These are phyloP conservation scores for Myotis yumanensis DNA, from an alignment of 2,113 vertebrate genomes.

Conservation along the genomic window DNA sequence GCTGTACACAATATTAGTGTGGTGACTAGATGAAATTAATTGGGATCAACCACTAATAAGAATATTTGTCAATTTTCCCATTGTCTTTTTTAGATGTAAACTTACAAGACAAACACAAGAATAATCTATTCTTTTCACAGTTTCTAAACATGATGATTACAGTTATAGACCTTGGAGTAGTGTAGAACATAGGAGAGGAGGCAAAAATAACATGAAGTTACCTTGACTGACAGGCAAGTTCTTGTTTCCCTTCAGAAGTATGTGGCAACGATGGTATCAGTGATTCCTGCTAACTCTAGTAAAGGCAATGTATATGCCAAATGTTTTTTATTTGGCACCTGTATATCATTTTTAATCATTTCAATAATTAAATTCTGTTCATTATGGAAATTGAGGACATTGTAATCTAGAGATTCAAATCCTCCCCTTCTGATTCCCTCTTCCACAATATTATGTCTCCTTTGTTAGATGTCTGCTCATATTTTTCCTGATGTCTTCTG, in stretches of 20 bases:
- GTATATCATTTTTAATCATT: not conserved
- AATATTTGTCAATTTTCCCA: not conserved
- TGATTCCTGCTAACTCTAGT: not conserved
- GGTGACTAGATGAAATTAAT: not conserved
- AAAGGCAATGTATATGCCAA: not conserved
- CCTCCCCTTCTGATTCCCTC: not conserved
- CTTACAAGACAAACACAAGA: not conserved
- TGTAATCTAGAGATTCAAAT: not conserved
- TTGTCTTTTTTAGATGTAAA: not conserved
- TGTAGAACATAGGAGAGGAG: not conserved
- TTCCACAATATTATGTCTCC: not conserved
- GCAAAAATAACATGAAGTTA: not conserved
- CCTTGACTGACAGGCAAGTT: not conserved
- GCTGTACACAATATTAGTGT: not conserved
- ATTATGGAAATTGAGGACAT: not conserved
- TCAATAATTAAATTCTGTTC: not conserved
- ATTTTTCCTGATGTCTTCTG: not conserved
- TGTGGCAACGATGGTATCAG: not conserved
- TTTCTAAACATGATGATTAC: not conserved
- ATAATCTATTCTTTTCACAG: not conserved
- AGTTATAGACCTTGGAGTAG: not conserved
- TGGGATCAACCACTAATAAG: not conserved
- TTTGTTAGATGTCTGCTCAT: not conserved
- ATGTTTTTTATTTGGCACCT: not conserved
- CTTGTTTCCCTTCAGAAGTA: not conserved